Base-by-base conservation (phyloP, 2,888 invertebrate genomes). In the Altica lythri region DNA sequence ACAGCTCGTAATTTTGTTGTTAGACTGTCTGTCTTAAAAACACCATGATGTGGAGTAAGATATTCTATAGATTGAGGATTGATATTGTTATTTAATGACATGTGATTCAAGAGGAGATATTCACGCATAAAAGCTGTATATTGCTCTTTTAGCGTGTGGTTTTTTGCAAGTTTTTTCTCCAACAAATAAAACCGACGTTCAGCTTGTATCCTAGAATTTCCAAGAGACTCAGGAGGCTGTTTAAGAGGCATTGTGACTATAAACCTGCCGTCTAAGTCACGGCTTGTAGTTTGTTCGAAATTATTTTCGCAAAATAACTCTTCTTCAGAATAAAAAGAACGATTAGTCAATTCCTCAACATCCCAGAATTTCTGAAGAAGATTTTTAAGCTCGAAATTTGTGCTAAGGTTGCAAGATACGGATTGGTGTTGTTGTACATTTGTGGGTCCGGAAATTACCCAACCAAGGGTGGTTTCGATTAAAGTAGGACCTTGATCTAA, bases 201-300 rank as follows among this genome's bases (percentile, higher is more conserved):
- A 32, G 12, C 30, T 32, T 32, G 2, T 6, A 10, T 4, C 2
- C 22, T 22, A 1, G 22, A 12, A 25, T 40, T 25, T 8, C 25
- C 48, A 38, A 48, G 19, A 17, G 18, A 30, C 14, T 48, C 13
- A 38, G 25, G 17, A 29, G 37, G 29, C n/a, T 38, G 18, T 13
- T 38, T 48, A 16, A 48, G 30, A 13, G 48, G 48, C n/a, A 38
- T 38, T 13, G 5, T 30, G 18, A 48, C 12, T 16, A 48, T 38
- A 19, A 48, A 48, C 16, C 48, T n/a, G 6, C 48, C 48, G 17
- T 37, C 27, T 1, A 8, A 10, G 38, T 38, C 25, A 14, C 38
- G 19, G 12, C 38, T 37, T 1, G 19, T n/a, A 8, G 37, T 27
- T 2, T 27, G 9, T 13, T 17, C 17, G 38, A 38, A 48, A 48